A percentile compares a stretch with the other conserved stretches of the same genome.
These are phyloP conservation scores for Notechis scutatus DNA, from an alignment of 2,113 vertebrate species.

Conservation along the genomic window DNA sequence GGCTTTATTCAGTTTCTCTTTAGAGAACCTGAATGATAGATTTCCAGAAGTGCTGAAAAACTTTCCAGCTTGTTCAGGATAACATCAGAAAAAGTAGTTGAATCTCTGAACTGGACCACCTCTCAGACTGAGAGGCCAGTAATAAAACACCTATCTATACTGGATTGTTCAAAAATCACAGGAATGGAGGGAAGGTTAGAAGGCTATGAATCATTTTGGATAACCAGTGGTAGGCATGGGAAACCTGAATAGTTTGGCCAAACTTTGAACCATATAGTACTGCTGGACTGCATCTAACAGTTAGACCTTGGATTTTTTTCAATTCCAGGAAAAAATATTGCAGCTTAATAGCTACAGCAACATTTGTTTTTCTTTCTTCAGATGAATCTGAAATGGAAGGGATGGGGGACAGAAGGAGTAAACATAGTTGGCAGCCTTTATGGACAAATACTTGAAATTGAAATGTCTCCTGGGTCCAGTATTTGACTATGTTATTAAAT, in stretches of 20 bases:
- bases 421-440: not conserved
- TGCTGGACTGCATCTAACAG: conserved; percentile 32
- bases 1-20: not conserved
- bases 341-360: not conserved
- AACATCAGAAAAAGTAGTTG: not conserved
- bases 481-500: not conserved
- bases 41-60: not conserved
- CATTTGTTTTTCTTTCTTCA: not conserved
- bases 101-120: not conserved
- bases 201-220: conserved; percentile 12
- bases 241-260: not conserved
- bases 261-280: conserved; percentile 1
- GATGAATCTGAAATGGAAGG: not conserved
- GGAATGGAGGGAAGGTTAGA: no score
- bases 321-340: not conserved
- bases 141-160: not conserved
- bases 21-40: not conserved
- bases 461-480: not conserved
- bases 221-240: not conserved
- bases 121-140: fast-evolving
- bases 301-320: not conserved
- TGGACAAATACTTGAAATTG: not conserved
- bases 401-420: no score
- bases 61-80: not conserved
- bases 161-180: fast-evolving